Evolutionary conservation across 2,888 invertebrate genomes (phyloP).

Genomic region (Neoascia interrupta): DNA sequence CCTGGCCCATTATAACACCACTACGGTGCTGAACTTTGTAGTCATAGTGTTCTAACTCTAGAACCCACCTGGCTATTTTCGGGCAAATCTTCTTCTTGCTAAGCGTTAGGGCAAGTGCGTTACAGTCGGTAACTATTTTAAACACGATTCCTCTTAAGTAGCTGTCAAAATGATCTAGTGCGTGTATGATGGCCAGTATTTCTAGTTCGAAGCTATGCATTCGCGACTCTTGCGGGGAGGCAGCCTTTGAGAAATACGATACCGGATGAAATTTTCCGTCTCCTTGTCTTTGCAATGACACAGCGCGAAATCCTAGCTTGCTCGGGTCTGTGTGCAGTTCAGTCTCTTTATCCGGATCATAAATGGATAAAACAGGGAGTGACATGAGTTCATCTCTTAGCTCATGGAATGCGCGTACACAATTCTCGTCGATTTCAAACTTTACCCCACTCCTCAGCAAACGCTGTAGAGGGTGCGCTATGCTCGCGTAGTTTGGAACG

Average conservation of each 20-base stretch:
- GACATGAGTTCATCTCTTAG: slow-evolving; percentile 10
- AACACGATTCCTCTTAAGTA: slow-evolving; percentile 23
- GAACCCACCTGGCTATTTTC: slow-evolving; percentile 22
- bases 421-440: slow-evolving; percentile 17
- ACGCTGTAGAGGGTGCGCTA: slow-evolving; percentile 1
- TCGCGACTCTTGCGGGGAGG: slow-evolving; percentile 15
- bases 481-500: slow-evolving; percentile 7
- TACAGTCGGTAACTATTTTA: slow-evolving; percentile 32
- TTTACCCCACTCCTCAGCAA: slow-evolving; percentile 7
- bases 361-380: slow-evolving; percentile 32
- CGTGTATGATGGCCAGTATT: slow-evolving; percentile 13
- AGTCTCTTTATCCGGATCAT: slow-evolving; percentile 24
- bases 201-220: slow-evolving; percentile 29
- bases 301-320: slow-evolving; percentile 19
- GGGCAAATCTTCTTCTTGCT: slow-evolving; percentile 16
- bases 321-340: slow-evolving; percentile 31
- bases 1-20: slow-evolving; percentile 8
- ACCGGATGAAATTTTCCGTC: slow-evolving; percentile 21
- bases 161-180: slow-evolving; percentile 20
- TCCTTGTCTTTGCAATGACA: slow-evolving; percentile 15
- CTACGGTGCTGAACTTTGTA: slow-evolving; percentile 19
- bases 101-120: slow-evolving; percentile 7
- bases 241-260: slow-evolving; percentile 23
- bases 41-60: slow-evolving; percentile 3
- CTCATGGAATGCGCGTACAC: slow-evolving; percentile 2